Conservation (phyloP, 2,888 invertebrate species). For the Kryphioiulus occultus region DNA sequence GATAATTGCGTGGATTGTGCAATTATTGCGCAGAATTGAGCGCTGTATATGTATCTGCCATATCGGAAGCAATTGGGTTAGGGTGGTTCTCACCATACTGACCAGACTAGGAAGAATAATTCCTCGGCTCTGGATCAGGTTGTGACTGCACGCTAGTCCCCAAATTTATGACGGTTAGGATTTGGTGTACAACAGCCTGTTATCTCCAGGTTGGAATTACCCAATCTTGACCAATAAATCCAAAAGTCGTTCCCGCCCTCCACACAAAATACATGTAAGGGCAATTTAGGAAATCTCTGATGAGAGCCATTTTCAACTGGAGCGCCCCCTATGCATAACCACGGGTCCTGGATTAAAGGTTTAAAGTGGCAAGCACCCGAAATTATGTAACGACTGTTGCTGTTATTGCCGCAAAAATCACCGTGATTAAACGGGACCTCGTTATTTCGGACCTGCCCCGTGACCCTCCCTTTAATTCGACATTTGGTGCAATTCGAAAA, state of each 20-base stretch:
- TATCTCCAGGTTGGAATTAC: conserved; percentile 20
- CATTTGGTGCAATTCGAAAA: not conserved
- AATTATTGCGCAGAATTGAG: not conserved
- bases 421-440: conserved; percentile 12
- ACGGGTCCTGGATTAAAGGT: conserved; percentile 1
- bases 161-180: conserved; percentile 1
- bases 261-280: not conserved
- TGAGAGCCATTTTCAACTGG: not conserved
- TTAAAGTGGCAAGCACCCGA: not conserved
- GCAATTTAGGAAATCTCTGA: not conserved
- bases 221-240: conserved; percentile 30
- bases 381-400: not conserved
- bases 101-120: not conserved
- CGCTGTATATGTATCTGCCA: not conserved
- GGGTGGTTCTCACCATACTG: not conserved
- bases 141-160: not conserved
- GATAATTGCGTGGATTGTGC: not conserved
- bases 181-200: conserved; percentile 18
- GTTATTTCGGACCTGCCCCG: not conserved
- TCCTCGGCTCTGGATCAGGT: not conserved
- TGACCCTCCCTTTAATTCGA: conserved; percentile 31
- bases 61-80: not conserved
- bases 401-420: conserved; percentile 29
- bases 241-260: not conserved
- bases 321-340: not conserved